Evolutionary conservation across 1,140 invertebrate species (phyloP), one percentile per base, ranked within the genome.

Genomic region (Temnothorax longispinosus): DNA sequence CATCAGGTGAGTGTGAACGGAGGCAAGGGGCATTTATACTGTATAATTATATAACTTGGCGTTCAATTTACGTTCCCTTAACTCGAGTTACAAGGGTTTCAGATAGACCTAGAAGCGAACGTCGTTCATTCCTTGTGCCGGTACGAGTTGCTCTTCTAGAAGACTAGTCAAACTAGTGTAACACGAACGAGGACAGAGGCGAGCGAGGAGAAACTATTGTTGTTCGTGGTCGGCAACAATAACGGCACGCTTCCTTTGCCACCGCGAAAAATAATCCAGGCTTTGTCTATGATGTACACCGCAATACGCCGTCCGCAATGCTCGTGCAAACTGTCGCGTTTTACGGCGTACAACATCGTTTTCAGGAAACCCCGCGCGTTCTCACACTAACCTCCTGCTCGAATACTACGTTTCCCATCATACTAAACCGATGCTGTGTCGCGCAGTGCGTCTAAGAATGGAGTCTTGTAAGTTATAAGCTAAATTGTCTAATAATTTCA

Each of bases 201-300:
- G 86, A 82, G 41, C 65, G 82, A 91, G 89, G 86, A 74, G 88
- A 38, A 64, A 78, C 90, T 85, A 91, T 91, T 91, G 90, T 91
- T 91, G 88, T 56, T 84, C 74, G 65, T 52, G 72, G 77, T 77
- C 64, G 58, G 78, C 67, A 84, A 91, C 90, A 91, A 91, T 89
- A 87, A 74, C 71, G 62, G 88, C 86, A 75, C 81, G 86, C 89
- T 90, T 90, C 91, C 92, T 91, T 93, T 91, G 90, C 90, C 90
- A 92, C 71, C 69, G 80, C 89, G 92, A 92, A 91, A 93, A 93
- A 93, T 93, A 93, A 92, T 93, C 92, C 91, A 76, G 85, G 91
- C 92, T 93, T 93, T 90, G 89, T 90, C 89, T 90, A 90, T 88
- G 88, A 90, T 80, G 67, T 87, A 62, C 89, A 76, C 80, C 74